Evolutionary conservation across 2,888 invertebrate species (phyloP), one percentile per base, ranked within the genome.

Genomic region (Exocentrus adspersus): DNA sequence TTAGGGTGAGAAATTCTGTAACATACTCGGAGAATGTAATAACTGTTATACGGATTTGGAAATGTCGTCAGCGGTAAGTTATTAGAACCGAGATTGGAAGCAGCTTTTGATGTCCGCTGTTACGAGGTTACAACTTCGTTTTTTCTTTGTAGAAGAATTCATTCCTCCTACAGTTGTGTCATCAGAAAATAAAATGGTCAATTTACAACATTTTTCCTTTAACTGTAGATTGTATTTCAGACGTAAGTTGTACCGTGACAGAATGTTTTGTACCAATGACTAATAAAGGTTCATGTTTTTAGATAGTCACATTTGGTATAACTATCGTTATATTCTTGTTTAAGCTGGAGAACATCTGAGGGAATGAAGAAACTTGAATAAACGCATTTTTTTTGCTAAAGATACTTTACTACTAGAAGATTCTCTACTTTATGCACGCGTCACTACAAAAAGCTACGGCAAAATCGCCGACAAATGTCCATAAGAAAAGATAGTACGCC

Each of bases 11-110:
- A 42, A 43, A 43, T n/a, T 54, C 6, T 28, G 45, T 16, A 32
- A 10, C 14, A 46, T 57, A 32, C 16, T 57, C 30, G 57, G 45
- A n/a, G 57, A 57, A n/a, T 57, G 57, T n/a, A 46, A 57, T 20
- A 32, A 46, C 9, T 57, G 57, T 16, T 57, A 57, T 17, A 57
- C 57, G 7, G 32, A 57, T 46, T 1, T 19, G 46, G 20, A 32
- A 12, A 46, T 46, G 32, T 57, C 45, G 6, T 17, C 12, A 4
- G 57, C 46, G 10, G 57, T 57, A 46, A 57, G 57, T 57, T n/a
- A n/a, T n/a, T n/a, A n/a, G n/a, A n/a, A n/a, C n/a, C n/a, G n/a
- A n/a, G n/a, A n/a, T n/a, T n/a, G n/a, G n/a, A n/a, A n/a, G n/a
- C n/a, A n/a, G n/a, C n/a, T n/a, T n/a, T n/a, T n/a, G n/a, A 51